phyloP scores from a whole-genome alignment of 1,140 invertebrate genomes.

The Popillia japonica region DNA sequence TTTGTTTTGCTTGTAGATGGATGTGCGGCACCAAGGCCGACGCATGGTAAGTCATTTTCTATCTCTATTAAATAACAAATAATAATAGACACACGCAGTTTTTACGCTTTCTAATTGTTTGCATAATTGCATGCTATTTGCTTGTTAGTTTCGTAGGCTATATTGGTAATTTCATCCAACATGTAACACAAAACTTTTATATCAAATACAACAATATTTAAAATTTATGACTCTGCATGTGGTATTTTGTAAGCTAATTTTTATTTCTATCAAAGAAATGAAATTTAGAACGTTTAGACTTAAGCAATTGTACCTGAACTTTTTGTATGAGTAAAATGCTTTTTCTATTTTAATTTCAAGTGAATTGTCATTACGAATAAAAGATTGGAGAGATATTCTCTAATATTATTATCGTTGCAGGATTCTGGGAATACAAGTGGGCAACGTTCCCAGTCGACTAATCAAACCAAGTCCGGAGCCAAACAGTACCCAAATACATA shows the following conservation, averaged over 20 bases:
- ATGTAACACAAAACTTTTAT: neutral
- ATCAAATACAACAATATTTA: neutral
- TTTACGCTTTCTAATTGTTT: conserved; percentile 29
- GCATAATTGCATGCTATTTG: conserved; percentile 29
- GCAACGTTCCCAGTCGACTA: conserved; percentile 72
- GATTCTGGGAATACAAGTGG: conserved; percentile 72
- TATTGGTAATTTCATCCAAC: neutral
- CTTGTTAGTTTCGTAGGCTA: conserved; percentile 40
- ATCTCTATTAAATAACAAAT: conserved; percentile 15
- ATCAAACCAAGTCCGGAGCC: conserved; percentile 72
- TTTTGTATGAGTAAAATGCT: neutral
- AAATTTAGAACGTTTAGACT: neutral
- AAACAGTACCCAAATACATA: conserved; percentile 73
- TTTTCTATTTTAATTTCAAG: neutral
- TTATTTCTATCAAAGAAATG: neutral
- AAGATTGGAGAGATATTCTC: neutral
- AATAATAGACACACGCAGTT: conserved; percentile 35
- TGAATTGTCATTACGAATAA: neutral
- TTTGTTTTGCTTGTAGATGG: conserved; percentile 63
- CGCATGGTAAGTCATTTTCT: conserved; percentile 60
- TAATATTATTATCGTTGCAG: conserved; percentile 58
- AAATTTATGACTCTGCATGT: conserved; percentile 13
- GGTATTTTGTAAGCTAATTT: conserved; percentile 16
- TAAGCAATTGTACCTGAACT: neutral
- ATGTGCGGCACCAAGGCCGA: conserved; percentile 62